Conservation (phyloP, 2,797 vertebrate genomes). For the Spizella passerina region DNA sequence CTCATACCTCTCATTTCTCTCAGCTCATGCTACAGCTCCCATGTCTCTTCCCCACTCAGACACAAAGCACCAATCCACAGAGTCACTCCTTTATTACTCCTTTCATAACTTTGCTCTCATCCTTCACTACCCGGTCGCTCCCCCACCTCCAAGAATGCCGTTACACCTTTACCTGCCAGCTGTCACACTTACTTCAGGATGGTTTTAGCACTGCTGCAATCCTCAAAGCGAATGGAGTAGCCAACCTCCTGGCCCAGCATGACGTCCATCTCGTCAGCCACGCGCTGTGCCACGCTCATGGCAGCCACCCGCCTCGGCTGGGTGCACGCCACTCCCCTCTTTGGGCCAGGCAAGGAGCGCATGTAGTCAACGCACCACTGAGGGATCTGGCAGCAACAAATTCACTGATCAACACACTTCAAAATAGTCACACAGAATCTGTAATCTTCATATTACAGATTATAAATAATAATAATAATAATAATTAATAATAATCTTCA, state of each 20-base stretch:
- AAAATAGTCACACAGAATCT: not conserved
- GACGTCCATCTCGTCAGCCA: slow-evolving; percentile 96
- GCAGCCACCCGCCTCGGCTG: slow-evolving; percentile 94
- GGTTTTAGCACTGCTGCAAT: slow-evolving; percentile 97
- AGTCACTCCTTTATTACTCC: not conserved
- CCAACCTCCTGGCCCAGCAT: slow-evolving; percentile 97
- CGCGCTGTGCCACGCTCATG: slow-evolving; percentile 95
- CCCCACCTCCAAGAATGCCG: fast-evolving
- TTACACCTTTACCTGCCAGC: not conserved
- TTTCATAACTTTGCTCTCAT: not conserved
- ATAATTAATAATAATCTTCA: no score
- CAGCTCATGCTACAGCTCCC: not conserved
- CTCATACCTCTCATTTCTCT: not conserved
- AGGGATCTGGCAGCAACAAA: slow-evolving; percentile 83
- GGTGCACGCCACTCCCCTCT: slow-evolving; percentile 93
- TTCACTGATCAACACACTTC: not conserved
- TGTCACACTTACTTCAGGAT: slow-evolving; percentile 89
- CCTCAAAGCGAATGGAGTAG: slow-evolving; percentile 96
- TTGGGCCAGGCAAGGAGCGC: slow-evolving; percentile 85
- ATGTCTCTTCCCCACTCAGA: not conserved
- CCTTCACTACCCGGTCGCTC: not conserved
- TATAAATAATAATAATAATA: no score
- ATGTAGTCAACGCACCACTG: slow-evolving; percentile 97
- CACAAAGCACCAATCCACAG: not conserved
- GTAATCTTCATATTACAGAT: fast-evolving